phyloP scores from a whole-genome alignment of 2,888 invertebrate genomes.

The Odontothrips loti region DNA sequence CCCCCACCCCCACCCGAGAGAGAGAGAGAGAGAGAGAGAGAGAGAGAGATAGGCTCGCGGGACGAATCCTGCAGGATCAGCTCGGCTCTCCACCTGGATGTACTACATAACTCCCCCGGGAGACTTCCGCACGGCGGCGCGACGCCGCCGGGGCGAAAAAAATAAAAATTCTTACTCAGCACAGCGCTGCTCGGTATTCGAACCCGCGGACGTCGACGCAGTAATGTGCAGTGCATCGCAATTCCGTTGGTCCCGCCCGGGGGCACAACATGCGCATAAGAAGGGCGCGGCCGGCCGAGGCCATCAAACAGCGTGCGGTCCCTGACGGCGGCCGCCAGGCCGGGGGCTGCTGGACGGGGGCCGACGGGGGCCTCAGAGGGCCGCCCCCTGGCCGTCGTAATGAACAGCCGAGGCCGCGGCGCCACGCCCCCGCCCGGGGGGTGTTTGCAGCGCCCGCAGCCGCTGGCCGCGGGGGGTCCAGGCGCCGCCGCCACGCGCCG shows the following conservation, averaged over 20 bases:
- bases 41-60: background rate
- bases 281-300: background rate
- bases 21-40: too few relatives aligned
- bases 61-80: background rate
- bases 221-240: background rate
- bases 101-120: background rate
- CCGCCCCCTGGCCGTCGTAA: slow-evolving; percentile 13
- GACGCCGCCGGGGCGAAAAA: background rate
- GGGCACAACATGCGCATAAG: background rate
- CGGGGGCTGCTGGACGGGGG: too few relatives aligned
- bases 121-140: background rate
- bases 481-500: background rate
- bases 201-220: background rate
- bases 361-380: too few relatives aligned
- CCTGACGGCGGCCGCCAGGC: background rate
- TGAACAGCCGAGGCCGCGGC: slow-evolving; percentile 1
- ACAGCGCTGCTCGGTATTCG: background rate
- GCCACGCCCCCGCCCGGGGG: slow-evolving; percentile 1
- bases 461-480: background rate
- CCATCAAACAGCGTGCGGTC: slow-evolving; percentile 13
- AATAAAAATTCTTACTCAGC: background rate
- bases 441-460: slow-evolving; percentile 4
- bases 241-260: background rate
- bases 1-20: background rate
- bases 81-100: background rate